Conservation (phyloP, 1,140 invertebrate genomes). For the Neotoxoptera formosana region DNA sequence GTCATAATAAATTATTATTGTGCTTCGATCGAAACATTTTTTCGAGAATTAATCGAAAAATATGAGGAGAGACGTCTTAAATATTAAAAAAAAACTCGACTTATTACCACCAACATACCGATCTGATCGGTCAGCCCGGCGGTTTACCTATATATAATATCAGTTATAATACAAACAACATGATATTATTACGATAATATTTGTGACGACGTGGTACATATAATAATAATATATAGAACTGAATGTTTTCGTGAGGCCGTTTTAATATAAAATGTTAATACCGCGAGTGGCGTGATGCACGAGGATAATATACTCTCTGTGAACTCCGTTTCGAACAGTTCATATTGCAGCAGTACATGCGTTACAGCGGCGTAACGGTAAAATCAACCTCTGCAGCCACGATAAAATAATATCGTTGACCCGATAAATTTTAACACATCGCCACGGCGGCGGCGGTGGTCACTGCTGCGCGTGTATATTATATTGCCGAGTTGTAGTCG, state of each 20-base stretch:
- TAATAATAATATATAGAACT: too few relatives aligned
- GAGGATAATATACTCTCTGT: not conserved
- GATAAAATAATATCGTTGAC: constrained; percentile 39
- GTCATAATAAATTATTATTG: too few relatives aligned
- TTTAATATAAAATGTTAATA: not conserved
- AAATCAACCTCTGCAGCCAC: constrained; percentile 41
- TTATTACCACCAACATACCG: not conserved
- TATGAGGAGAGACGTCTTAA: not conserved
- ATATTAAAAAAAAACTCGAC: not conserved
- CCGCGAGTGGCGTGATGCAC: not conserved
- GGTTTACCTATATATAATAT: not conserved
- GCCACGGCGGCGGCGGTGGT: not conserved
- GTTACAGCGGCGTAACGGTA: constrained; percentile 31
- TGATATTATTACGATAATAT: not conserved
- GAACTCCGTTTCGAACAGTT: not conserved
- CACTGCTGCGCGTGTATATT: not conserved
- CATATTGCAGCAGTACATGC: not conserved
- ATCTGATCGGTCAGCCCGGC: not conserved
- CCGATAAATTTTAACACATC: constrained; percentile 36
- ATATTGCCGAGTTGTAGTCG: not conserved
- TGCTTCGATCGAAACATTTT: not conserved
- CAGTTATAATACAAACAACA: not conserved
- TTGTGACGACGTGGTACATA: not conserved
- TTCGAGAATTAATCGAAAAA: not conserved
- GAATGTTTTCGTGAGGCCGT: not conserved